These are phyloP conservation scores for Danio choprae DNA, from an alignment of 2,797 vertebrate species.

Conservation along the genomic window DNA sequence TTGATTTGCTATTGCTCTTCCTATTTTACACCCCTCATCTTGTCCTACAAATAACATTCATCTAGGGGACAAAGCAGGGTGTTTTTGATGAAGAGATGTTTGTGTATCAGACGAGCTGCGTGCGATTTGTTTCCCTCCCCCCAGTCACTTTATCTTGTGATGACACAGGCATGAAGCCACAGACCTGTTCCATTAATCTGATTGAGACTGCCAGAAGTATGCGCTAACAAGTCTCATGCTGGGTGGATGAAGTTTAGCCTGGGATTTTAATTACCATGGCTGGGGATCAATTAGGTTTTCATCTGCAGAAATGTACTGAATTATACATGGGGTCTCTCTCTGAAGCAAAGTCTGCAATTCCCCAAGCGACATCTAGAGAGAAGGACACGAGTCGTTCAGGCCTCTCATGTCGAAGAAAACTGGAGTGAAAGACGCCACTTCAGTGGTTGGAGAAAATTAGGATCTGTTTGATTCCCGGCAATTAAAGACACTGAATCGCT, in stretches of 20 bases:
- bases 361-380: conserved; percentile 53
- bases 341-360: conserved; percentile 49
- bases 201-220: conserved; percentile 70
- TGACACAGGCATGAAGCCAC: conserved; percentile 68
- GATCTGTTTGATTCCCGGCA: conserved; percentile 25
- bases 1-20: too few relatives aligned
- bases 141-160: conserved; percentile 44
- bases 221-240: conserved; percentile 71
- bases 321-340: conserved; percentile 58
- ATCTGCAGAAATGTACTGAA: conserved; percentile 61
- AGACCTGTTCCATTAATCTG: conserved; percentile 68
- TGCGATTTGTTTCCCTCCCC: conserved; percentile 1
- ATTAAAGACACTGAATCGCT: conserved; percentile 1
- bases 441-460: conserved; percentile 14
- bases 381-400: conserved; percentile 28
- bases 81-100: background rate
- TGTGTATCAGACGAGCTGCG: conserved; percentile 1
- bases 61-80: conserved; percentile 66
- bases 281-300: conserved; percentile 65
- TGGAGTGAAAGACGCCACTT: conserved; percentile 12
- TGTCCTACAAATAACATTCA: conserved; percentile 54
- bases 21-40: background rate
- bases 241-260: conserved; percentile 66
- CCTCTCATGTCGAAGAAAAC: conserved; percentile 29
- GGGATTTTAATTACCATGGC: conserved; percentile 67